Evolutionary conservation across 2,113 vertebrate species (phyloP), one percentile per base, ranked within the genome.

Genomic region (Callopanchax toddi): DNA sequence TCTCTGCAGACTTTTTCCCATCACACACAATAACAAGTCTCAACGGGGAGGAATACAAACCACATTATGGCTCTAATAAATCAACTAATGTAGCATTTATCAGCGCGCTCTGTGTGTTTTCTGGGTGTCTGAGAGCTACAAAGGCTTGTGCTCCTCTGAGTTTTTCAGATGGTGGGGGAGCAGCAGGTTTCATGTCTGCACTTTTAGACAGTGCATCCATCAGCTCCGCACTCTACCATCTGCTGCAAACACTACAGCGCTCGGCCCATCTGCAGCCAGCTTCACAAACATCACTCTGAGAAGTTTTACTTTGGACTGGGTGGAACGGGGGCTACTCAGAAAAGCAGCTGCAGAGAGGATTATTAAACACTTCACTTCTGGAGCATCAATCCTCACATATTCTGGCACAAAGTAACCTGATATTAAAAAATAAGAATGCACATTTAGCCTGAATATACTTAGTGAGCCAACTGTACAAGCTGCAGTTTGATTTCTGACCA

Each of bases 121-220:
- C 16, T 71, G 50, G 45, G 40, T 67, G 74, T 75, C 44, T 32
- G 40, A 44, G 32, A 67, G 71, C 64, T 39, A 37, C 44, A 34
- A 70, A 46, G 11, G 36, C 61, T 52, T 37, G 0, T 40, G 37
- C 29, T 56, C 48, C 44, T 61, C 48, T 37, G 29, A 54, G 51
- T 63, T 22, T 36, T 46, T 71, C 40, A 48, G 57, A 67, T n/a
- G 8, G 48, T 58, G 54, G 40, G 11, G 17, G 54, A 74, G 76
- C 74, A 81, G 79, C 79, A 82, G 85, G 83, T 67, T 84, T 67
- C 74, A 74, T 59, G 80, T 86, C 74, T 74, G 76, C 43, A 61
- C 61, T 60, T 74, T 66, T 48, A 39, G 83, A 83, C 72, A 72
- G 64, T 6, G 63, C 83, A 87, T 87, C 79, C 85, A 87, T 89